Evolutionary conservation across 37 sponge, comb jelly and placozoan species (phyloP), one percentile per base, ranked within the genome.

Genomic region (Beroe forskalii): DNA sequence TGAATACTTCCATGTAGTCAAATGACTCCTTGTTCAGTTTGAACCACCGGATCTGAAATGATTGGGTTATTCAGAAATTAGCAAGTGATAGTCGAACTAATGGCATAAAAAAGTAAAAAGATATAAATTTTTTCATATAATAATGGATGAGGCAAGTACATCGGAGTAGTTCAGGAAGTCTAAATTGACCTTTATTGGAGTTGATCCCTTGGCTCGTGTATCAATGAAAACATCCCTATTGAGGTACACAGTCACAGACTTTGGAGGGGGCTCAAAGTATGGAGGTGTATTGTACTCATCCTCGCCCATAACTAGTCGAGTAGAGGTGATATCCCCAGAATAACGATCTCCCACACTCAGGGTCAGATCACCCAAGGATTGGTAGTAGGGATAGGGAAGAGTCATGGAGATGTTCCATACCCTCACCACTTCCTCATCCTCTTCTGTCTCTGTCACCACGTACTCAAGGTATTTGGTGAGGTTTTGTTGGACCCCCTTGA

Each of bases 241-340:
- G 4, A 27, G 55, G 4, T 80, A 22, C 6, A 48, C 55, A 2
- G 30, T 42, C 55, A 33, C 27, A 23, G 28, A 25, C 0, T 32
- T 1, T 3, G 86, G 86, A 1, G 86, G 27, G 6, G 86, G 86
- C 27, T 80, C 86, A 38, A 80, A 80, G 86, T 42, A 80, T 1
- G 86, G 86, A 42, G 86, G 31, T 48, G 12, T 48, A 48, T 48
- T 48, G 28, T 80, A 20, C 38, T 36, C 76, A 22, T 38, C 40
- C 44, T 80, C 86, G 14, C 35, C 86, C 1, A 80, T 44, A 25
- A 38, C n/a, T 27, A 80, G 55, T 1, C 22, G 38, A n/a, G 55
- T 80, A 23, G 22, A 4, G 25, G 86, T 80, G 24, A 23, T 38
- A 27, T 80, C 86, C 14, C 48, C 86, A 28, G 48, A 25, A 27